A percentile compares a stretch with the other conserved stretches of the same genome.
Conservation (phyloP, 2,888 invertebrate genomes). For the Drosophila histrio region DNA sequence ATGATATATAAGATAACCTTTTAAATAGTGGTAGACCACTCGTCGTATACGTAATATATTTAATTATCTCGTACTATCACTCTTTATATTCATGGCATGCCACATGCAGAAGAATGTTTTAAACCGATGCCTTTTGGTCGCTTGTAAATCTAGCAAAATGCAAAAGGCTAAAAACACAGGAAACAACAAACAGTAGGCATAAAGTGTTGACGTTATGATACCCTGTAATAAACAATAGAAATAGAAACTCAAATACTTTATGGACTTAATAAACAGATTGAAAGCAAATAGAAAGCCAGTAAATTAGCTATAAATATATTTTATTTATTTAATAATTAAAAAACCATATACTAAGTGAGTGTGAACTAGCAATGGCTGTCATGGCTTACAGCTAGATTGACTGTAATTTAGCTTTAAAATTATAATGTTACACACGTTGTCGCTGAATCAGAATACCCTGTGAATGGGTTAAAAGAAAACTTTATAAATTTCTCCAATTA, state of each 20-base stretch:
- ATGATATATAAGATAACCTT: too few relatives aligned
- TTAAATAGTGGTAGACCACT: background rate
- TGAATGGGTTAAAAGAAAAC: slow-evolving; percentile 20
- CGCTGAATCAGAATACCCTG: background rate
- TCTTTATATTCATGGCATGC: background rate
- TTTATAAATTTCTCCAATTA: slow-evolving; percentile 75
- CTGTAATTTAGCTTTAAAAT: too few relatives aligned
- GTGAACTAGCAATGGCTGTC: too few relatives aligned
- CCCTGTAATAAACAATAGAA: background rate
- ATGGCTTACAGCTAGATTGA: too few relatives aligned
- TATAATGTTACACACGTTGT: background rate
- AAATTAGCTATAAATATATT: too few relatives aligned
- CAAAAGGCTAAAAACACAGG: slow-evolving; percentile 33
- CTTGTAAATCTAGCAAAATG: slow-evolving; percentile 25
- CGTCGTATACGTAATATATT: background rate
- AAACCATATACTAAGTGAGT: too few relatives aligned
- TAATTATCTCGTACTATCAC: background rate
- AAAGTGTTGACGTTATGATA: background rate
- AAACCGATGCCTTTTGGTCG: background rate
- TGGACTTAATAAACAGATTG: background rate
- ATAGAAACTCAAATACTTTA: background rate
- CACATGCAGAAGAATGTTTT: background rate
- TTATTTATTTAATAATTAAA: too few relatives aligned
- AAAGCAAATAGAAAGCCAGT: too few relatives aligned
- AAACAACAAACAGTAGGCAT: background rate